A percentile compares a stretch with the other conserved stretches of the same genome.
These are phyloP conservation scores for Sapajus apella DNA, from an alignment of 2,113 vertebrate genomes.

Conservation along the genomic window DNA sequence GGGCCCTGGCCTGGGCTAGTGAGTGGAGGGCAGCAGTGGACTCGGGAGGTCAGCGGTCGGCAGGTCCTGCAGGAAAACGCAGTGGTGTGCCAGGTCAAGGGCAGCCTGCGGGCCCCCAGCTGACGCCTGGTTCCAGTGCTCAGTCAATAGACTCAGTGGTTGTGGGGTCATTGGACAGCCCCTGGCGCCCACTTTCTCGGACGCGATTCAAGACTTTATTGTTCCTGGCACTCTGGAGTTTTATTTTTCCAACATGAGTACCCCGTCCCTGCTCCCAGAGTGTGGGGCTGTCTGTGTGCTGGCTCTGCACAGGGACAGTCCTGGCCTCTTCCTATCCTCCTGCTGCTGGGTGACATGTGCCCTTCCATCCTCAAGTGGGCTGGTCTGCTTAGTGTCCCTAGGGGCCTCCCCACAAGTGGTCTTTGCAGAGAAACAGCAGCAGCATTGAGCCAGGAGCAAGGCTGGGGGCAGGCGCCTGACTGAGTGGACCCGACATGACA, in stretches of 20 bases:
- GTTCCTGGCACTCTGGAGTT: neutral
- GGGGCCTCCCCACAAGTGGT: neutral
- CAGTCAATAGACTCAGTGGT: neutral
- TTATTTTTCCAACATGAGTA: neutral
- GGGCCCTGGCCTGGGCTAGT: neutral
- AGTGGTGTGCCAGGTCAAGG: neutral
- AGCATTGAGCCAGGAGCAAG: neutral
- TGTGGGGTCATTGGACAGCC: rapidly evolving
- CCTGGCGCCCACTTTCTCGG: neutral
- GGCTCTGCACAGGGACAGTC: neutral
- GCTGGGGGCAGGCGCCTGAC: rapidly evolving
- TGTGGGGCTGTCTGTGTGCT: rapidly evolving
- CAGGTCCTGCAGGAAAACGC: neutral
- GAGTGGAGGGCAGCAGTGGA: neutral
- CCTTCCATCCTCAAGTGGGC: neutral
- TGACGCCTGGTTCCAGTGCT: neutral
- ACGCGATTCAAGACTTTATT: neutral
- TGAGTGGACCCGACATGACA: rapidly evolving
- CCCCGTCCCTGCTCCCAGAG: too few relatives aligned
- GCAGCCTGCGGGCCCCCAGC: rapidly evolving
- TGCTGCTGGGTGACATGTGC: rapidly evolving
- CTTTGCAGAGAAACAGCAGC: neutral
- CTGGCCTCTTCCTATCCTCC: neutral
- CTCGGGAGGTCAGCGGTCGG: neutral
- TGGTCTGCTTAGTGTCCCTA: too few relatives aligned